A percentile compares a stretch with the other conserved stretches of the same genome.
Conservation (phyloP, 2,888 invertebrate genomes). For the Euzophera pinguis region DNA sequence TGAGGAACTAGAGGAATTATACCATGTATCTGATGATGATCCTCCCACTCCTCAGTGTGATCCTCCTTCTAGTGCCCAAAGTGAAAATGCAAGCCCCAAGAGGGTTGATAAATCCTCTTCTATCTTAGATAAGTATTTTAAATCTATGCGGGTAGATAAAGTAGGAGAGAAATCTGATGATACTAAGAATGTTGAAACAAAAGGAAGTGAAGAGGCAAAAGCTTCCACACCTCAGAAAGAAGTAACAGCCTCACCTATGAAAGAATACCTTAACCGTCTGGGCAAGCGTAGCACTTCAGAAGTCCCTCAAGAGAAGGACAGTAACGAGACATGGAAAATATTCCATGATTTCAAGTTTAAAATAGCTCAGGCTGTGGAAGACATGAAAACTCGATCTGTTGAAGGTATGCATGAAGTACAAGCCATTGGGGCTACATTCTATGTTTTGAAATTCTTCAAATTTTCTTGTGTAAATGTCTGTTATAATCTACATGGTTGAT, state of each 20-base stretch:
- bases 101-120: constrained; percentile 66
- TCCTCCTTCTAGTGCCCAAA: constrained; percentile 46
- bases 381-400: constrained; percentile 84
- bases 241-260: constrained; percentile 73
- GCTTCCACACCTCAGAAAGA: constrained; percentile 48
- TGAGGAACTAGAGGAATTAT: constrained; percentile 86
- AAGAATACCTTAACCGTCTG: constrained; percentile 78
- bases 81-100: constrained; percentile 66
- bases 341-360: constrained; percentile 86
- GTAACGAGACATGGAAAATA: constrained; percentile 85
- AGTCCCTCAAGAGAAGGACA: constrained; percentile 62
- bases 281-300: constrained; percentile 84
- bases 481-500: too few relatives aligned
- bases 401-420: constrained; percentile 57
- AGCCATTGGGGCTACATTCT: neutral
- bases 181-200: constrained; percentile 43
- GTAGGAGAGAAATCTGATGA: constrained; percentile 51
- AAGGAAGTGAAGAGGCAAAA: constrained; percentile 43
- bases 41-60: constrained; percentile 71
- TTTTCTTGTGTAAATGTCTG: too few relatives aligned
- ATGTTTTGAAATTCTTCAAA: too few relatives aligned
- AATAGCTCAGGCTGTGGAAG: constrained; percentile 88
- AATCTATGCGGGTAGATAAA: constrained; percentile 64
- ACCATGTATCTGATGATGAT: constrained; percentile 81
- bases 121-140: constrained; percentile 74